phyloP scores from a whole-genome alignment of 2,113 vertebrate genomes.

The Ophthalmolycus amberensis region DNA sequence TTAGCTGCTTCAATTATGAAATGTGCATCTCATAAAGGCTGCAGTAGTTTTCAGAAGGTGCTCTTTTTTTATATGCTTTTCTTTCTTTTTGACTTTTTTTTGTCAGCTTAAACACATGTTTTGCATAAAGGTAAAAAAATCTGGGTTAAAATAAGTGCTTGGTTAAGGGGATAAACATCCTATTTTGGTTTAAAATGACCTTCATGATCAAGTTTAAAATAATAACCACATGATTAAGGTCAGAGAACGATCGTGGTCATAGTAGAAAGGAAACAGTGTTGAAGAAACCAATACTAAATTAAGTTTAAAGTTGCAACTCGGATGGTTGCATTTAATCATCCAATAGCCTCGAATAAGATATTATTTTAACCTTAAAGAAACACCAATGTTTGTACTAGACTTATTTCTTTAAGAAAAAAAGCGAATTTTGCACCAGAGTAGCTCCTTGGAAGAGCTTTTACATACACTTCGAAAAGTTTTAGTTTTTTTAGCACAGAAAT shows the following conservation, averaged over 20 bases:
- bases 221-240: not conserved
- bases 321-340: not conserved
- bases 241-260: not conserved
- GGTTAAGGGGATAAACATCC: not conserved
- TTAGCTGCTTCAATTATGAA: not conserved
- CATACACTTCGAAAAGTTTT: not conserved
- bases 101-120: not conserved
- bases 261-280: not conserved
- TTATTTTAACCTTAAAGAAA: not conserved
- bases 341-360: not conserved
- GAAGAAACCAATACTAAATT: not conserved
- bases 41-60: not conserved
- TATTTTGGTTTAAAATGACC: not conserved
- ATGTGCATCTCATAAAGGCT: not conserved
- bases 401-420: not conserved
- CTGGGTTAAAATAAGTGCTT: not conserved
- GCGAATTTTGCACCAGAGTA: not conserved
- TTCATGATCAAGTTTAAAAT: not conserved
- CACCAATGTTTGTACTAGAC: not conserved
- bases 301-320: not conserved
- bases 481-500: constrained; percentile 35
- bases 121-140: not conserved
- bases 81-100: too few species aligned
- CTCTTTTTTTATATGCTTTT: too few species aligned
- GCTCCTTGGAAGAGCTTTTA: not conserved